Percentiles rank a stretch among this genome's conserved stretches.
phyloP scores from a whole-genome alignment of 2,797 vertebrate species.

The Tarsius wallacei region DNA sequence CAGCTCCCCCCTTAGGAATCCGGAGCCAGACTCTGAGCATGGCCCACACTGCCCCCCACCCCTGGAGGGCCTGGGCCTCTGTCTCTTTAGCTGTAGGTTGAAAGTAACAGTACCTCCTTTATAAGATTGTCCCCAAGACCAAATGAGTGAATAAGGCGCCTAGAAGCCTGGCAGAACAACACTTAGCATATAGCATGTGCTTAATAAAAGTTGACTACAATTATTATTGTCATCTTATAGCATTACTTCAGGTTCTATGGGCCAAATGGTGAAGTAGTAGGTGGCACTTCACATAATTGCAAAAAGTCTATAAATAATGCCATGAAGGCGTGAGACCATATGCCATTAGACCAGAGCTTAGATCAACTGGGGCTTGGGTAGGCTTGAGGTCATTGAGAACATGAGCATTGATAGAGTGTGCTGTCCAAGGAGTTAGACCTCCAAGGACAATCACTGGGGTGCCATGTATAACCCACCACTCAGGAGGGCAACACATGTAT shows the following conservation, averaged over 20 bases:
- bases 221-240: not conserved
- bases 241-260: not conserved
- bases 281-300: not conserved
- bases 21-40: not conserved
- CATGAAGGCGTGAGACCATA: not conserved
- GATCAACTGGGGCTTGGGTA: not conserved
- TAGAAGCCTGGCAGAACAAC: not conserved
- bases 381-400: too few species aligned
- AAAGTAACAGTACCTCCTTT: not conserved
- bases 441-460: not conserved
- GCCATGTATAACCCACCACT: not conserved
- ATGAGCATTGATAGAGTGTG: not conserved
- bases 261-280: not conserved
- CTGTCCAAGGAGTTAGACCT: not conserved
- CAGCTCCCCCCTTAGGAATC: not conserved
- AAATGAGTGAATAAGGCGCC: not conserved
- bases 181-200: not conserved
- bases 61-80: not conserved
- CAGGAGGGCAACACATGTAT: rapidly evolving
- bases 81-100: not conserved
- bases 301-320: not conserved
- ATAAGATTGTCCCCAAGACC: not conserved
- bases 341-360: not conserved
- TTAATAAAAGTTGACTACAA: not conserved
- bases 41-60: not conserved